phyloP scores from a whole-genome alignment of 2,797 vertebrate species.

The Hyperoplus immaculatus region DNA sequence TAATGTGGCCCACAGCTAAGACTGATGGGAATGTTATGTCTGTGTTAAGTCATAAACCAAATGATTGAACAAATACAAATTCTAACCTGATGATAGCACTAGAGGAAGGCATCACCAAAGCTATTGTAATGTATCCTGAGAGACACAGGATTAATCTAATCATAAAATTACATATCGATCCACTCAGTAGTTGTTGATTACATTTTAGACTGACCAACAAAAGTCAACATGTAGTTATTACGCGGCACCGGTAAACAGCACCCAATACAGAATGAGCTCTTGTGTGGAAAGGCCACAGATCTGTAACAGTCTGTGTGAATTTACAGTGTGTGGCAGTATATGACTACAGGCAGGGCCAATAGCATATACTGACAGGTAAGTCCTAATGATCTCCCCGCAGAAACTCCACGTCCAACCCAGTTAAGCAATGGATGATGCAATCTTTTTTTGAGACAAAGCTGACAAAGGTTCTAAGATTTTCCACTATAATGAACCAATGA shows the following conservation, averaged over 20 bases:
- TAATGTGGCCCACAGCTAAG: background rate
- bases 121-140: background rate
- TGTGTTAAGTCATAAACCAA: background rate
- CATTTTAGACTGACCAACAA: background rate
- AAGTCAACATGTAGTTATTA: background rate
- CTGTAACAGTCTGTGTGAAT: conserved; percentile 39
- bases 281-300: conserved; percentile 38
- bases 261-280: conserved; percentile 1
- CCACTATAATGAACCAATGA: conserved; percentile 32
- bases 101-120: background rate
- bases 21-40: background rate
- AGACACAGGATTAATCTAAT: too few relatives aligned
- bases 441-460: conserved; percentile 17
- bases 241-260: background rate
- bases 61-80: background rate
- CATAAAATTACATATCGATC: background rate
- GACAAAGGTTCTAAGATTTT: background rate
- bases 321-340: conserved; percentile 44
- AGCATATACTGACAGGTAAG: conserved; percentile 56
- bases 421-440: conserved; percentile 14
- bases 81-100: background rate
- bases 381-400: conserved; percentile 66
- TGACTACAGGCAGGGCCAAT: conserved; percentile 61
- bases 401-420: conserved; percentile 40
- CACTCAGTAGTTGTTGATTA: too few relatives aligned